phyloP scores from a whole-genome alignment of 2,797 vertebrate species.

The Propithecus deckenii region DNA sequence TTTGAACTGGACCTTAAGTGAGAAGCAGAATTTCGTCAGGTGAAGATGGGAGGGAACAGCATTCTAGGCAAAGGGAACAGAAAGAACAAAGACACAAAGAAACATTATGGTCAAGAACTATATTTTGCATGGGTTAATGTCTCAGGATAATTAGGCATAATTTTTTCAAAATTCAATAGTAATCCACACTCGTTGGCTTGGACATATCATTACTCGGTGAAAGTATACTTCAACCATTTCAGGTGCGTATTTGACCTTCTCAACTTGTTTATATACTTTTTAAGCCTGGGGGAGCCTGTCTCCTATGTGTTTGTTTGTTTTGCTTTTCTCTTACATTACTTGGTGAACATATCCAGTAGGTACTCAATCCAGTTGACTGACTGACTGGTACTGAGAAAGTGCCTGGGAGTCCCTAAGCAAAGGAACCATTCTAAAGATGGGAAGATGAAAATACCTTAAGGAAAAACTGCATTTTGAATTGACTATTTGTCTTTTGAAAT shows the following conservation, averaged over 20 bases:
- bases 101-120: background rate
- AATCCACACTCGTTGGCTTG: background rate
- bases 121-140: background rate
- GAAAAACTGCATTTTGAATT: background rate
- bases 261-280: background rate
- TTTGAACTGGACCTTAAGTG: background rate
- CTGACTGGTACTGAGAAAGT: background rate
- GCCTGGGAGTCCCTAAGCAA: background rate
- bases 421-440: constrained; percentile 3
- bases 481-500: constrained; percentile 37
- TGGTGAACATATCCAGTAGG: background rate
- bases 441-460: constrained; percentile 32
- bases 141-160: background rate
- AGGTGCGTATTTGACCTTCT: background rate
- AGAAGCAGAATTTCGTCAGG: constrained; percentile 1
- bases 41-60: background rate
- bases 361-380: background rate
- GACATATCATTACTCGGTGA: background rate
- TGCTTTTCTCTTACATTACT: background rate
- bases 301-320: background rate
- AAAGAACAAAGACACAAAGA: constrained; percentile 8
- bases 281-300: background rate
- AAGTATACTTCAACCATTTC: background rate
- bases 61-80: background rate
- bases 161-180: background rate